A percentile compares a stretch with the other conserved stretches of the same genome.
Evolutionary conservation across 2,888 invertebrate species (phyloP).

Genomic region (Syrphus vitripennis): DNA sequence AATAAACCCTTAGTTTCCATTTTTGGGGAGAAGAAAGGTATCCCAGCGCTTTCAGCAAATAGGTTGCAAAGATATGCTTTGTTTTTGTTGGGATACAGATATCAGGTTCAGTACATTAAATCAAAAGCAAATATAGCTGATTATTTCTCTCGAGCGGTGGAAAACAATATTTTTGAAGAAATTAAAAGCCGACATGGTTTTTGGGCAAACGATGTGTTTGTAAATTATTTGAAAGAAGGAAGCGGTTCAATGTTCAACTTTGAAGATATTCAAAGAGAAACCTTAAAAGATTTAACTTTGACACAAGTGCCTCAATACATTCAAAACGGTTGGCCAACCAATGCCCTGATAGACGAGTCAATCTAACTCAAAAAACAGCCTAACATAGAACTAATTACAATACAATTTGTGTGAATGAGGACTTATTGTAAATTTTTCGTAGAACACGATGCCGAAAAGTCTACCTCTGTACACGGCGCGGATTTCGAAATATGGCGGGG

Average conservation of each 20-base stretch:
- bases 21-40: conserved; percentile 73
- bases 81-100: conserved; percentile 53
- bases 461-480: too few relatives aligned
- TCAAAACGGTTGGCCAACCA: too few relatives aligned
- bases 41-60: conserved; percentile 50
- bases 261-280: too few relatives aligned
- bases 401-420: neutral
- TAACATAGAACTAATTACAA: neutral
- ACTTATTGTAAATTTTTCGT: neutral
- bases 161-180: neutral
- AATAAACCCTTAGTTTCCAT: conserved; percentile 75
- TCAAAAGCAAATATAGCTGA: conserved; percentile 66
- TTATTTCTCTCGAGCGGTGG: conserved; percentile 47
- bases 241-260: too few relatives aligned
- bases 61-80: neutral
- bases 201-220: too few relatives aligned
- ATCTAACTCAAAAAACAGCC: too few relatives aligned
- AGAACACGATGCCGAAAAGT: too few relatives aligned
- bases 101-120: conserved; percentile 58
- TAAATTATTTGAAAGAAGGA: too few relatives aligned
- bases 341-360: too few relatives aligned
- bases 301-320: too few relatives aligned
- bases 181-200: neutral
- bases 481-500: too few relatives aligned
- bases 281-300: too few relatives aligned